Base-by-base conservation (phyloP, 2,797 vertebrate species). In the Etheostoma nigrum region DNA sequence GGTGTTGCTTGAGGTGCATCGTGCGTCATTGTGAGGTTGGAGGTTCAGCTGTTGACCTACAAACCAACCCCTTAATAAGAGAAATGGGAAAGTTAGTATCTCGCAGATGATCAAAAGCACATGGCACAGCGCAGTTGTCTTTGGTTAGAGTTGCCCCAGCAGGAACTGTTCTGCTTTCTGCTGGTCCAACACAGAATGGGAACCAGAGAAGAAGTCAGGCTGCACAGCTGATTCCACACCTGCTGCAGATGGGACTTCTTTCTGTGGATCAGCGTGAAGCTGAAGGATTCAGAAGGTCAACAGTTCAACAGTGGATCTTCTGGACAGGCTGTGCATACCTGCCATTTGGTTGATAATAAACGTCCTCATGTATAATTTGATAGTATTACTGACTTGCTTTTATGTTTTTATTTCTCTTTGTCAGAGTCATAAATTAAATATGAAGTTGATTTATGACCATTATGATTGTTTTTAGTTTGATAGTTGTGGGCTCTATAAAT, bases 41-140 rank as follows among this genome's bases (percentile, higher is more conserved):
- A 55, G 40, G 69, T 65, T 73, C 54, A 61, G 16, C 65, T 62
- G 23, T 33, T 62, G 74, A 61, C 49, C 60, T 52, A 12, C 51
- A 60, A 48, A 48, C 55, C 25, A 44, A 42, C 40, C 30, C 36
- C 36, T 40, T 12, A 40, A 4, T 47, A 23, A 21, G 44, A 51
- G 25, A 64, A 61, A 57, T 44, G 33, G 16, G 15, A 72, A 27
- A 21, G n/a, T 74, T 52, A 18, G 44, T 18, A 36, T 55, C 23
- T 45, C 2, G 0, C 19, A 2, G 60, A 57, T 67, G 30, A 74
- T 82, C 71, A 62, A 45, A 78, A 74, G 66, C 80, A 58, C 51
- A 47, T 74, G 71, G 44, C 30, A 47, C 62, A 57, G 33, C 0
- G 21, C 51, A 6, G 70, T 49, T 64, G 51, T 61, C 74, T 82